Conservation (phyloP, 1,140 invertebrate genomes). For the Ylistrum balloti region DNA sequence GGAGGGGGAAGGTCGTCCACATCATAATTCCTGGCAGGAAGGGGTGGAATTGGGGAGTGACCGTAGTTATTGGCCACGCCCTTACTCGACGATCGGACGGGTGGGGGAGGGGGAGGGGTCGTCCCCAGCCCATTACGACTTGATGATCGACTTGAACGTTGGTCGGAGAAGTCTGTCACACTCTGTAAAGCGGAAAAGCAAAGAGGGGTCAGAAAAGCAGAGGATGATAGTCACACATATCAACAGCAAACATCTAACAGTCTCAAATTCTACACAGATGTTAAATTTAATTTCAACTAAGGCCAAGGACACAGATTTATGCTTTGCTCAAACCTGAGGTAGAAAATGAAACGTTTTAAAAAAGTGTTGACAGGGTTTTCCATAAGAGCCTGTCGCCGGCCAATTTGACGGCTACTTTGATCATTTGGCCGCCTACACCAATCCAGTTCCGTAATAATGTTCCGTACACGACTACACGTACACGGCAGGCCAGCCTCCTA, state of each 20-base stretch:
- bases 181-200: slow-evolving; percentile 63
- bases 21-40: slow-evolving; percentile 73
- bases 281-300: not conserved
- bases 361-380: too few relatives aligned
- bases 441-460: too few relatives aligned
- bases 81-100: slow-evolving; percentile 70
- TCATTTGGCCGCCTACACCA: too few relatives aligned
- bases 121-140: slow-evolving; percentile 60
- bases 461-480: too few relatives aligned
- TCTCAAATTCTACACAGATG: too few relatives aligned
- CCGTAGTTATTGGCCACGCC: slow-evolving; percentile 64
- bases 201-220: not conserved
- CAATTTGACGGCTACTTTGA: too few relatives aligned
- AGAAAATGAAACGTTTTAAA: too few relatives aligned
- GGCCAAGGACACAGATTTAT: too few relatives aligned
- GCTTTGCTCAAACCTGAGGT: too few relatives aligned
- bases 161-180: slow-evolving; percentile 68
- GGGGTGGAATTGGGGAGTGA: slow-evolving; percentile 64
- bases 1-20: slow-evolving; percentile 69
- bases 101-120: slow-evolving; percentile 66
- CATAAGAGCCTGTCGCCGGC: too few relatives aligned
- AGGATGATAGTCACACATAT: not conserved
- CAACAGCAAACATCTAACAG: not conserved
- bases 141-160: slow-evolving; percentile 64
- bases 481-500: too few relatives aligned